Evolutionary conservation across 2,888 invertebrate genomes (phyloP).

Genomic region (Steinernema scapterisci): DNA sequence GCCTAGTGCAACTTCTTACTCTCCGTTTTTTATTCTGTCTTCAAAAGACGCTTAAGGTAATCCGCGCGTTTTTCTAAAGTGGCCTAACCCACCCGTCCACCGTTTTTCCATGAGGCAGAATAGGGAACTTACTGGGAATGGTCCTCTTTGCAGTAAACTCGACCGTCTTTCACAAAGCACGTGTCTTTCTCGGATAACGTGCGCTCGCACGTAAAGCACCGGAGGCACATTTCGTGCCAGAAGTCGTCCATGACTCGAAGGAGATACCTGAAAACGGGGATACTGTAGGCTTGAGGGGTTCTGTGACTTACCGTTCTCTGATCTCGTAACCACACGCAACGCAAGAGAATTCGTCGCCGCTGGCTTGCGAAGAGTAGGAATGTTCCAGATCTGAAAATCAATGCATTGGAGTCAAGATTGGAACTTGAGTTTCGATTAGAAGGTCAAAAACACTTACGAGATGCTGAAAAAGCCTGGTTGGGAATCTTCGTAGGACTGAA

Average conservation of each 20-base stretch:
- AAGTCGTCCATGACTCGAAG: slow-evolving; percentile 55
- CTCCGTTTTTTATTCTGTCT: background rate
- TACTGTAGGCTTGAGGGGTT: slow-evolving; percentile 42
- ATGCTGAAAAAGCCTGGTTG: background rate
- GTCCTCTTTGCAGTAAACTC: slow-evolving; percentile 63
- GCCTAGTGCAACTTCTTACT: background rate
- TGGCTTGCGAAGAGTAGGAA: background rate
- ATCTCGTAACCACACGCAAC: slow-evolving; percentile 56
- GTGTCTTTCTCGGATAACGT: slow-evolving; percentile 47
- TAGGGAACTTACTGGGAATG: slow-evolving; percentile 59
- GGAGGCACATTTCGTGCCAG: slow-evolving; percentile 64
- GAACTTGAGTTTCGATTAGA: background rate
- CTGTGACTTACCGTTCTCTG: slow-evolving; percentile 46
- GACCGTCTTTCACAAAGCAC: slow-evolving; percentile 60
- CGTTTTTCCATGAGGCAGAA: background rate
- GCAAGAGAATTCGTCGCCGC: slow-evolving; percentile 40
- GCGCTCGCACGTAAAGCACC: slow-evolving; percentile 57
- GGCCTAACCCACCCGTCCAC: background rate
- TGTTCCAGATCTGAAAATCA: background rate
- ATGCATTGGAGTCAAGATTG: too few relatives aligned
- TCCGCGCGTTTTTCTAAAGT: background rate
- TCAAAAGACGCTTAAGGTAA: slow-evolving; percentile 15
- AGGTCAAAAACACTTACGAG: background rate
- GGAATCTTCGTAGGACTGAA: background rate
- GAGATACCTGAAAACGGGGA: slow-evolving; percentile 41